Base-by-base conservation (phyloP, 2,113 vertebrate species). In the Tympanuchus pallidicinctus region DNA sequence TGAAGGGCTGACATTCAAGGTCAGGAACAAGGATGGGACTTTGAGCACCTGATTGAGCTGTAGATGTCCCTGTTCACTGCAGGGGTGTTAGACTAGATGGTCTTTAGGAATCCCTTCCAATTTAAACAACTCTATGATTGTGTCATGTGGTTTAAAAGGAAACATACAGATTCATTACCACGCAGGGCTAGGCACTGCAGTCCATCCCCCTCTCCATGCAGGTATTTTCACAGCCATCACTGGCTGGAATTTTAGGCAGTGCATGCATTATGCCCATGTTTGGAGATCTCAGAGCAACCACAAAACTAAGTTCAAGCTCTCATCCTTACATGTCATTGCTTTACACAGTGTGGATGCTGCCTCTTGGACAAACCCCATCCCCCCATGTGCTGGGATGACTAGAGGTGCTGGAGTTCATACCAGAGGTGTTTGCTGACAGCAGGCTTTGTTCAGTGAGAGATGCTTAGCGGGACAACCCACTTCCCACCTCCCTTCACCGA, bases 381-480 rank as follows among this genome's bases (percentile, higher is more conserved):
- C 21, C 20, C 32, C 1, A 14, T 11, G 13, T 13, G 27, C 67
- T 69, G 92, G 87, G 60, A 47, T 89, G 40, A 8, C 86, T 45
- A 74, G 67, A 61, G 63, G 66, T 0, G 20, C 75, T 84, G 87
- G 75, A 64, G 64, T 36, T 63, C 27, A 30, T 4, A 30, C n/a
- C 15, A 47, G 69, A 67, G 80, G 11, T 73, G 88, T 27, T 5
- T 71, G 76, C 89, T 95, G 95, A 93, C 94, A 96, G 91, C 89
- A 27, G 75, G 60, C 92, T 96, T 86, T 92, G 92, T 84, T 91
- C 18, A 0, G 30, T 5, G 48, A 96, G 86, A 92, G 89, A 63
- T 81, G 79, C 52, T 88, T 16, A 72, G 83, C 28, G 14, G 60
- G 75, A 82, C 91, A 82, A 61, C 50, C 52, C 21, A 50, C 76